phyloP scores from a whole-genome alignment of 2,113 vertebrate genomes.

The Phylloscopus trochiloides region DNA sequence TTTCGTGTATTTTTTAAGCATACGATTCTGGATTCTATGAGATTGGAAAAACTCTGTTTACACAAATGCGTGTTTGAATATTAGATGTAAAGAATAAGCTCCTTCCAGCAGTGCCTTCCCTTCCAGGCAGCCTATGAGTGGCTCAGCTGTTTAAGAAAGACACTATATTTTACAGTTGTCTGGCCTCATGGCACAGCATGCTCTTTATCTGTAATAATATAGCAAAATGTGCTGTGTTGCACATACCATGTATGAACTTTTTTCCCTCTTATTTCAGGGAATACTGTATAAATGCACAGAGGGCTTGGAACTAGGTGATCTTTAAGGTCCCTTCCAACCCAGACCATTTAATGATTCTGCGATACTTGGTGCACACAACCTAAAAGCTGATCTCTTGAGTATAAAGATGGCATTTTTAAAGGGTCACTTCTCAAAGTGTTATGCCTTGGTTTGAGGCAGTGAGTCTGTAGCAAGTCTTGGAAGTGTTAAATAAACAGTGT shows the following conservation, averaged over 20 bases:
- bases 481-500: background rate
- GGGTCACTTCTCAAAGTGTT: background rate
- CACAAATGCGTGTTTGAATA: background rate
- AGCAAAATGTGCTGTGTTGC: background rate
- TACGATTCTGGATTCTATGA: background rate
- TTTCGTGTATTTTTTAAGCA: conserved; percentile 67
- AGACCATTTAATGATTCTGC: background rate
- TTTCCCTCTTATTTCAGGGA: background rate
- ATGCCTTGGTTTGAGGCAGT: background rate
- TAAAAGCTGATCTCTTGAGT: background rate
- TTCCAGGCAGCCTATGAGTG: background rate
- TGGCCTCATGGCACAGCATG: background rate
- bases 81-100: background rate
- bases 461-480: background rate
- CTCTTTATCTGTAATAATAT: background rate
- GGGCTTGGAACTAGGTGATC: background rate
- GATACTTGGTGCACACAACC: background rate
- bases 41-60: background rate
- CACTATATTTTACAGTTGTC: background rate
- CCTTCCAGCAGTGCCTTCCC: background rate
- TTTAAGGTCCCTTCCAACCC: background rate
- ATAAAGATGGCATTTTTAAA: background rate
- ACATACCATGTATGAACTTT: background rate
- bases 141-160: background rate
- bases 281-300: background rate